Conservation (phyloP, 2,113 vertebrate genomes). For the Synodontis membranacea region DNA sequence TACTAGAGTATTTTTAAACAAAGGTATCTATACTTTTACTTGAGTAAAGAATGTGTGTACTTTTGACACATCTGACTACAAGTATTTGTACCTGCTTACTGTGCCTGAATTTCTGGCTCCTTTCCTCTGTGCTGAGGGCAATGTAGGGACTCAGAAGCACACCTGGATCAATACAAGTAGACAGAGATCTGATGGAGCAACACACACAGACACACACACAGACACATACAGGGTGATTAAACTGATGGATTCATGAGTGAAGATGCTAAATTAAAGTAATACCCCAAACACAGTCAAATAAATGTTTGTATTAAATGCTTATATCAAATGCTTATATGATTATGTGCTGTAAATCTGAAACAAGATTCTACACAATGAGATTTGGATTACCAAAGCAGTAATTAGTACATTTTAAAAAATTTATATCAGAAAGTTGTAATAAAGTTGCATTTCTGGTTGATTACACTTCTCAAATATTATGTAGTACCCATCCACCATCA, state of each 20-base stretch:
- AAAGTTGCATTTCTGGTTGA: not conserved
- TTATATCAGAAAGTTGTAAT: not conserved
- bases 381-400: not conserved
- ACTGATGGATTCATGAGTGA: not conserved
- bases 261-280: not conserved
- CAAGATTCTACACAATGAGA: not conserved
- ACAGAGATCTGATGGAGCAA: constrained; percentile 60
- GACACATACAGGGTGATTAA: not conserved
- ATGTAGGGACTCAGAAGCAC: constrained; percentile 57
- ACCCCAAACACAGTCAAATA: not conserved
- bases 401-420: not conserved
- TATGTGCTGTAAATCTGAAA: not conserved
- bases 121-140: constrained; percentile 60
- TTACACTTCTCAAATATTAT: not conserved
- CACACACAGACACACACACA: constrained; percentile 16
- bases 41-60: too few relatives aligned
- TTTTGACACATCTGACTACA: too few relatives aligned
- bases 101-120: constrained; percentile 52
- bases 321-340: too few relatives aligned
- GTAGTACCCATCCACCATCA: not conserved
- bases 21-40: too few relatives aligned
- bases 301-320: not conserved
- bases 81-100: constrained; percentile 27
- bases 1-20: too few relatives aligned
- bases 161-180: constrained; percentile 63